phyloP scores from a whole-genome alignment of 1,140 invertebrate species.

The Mactra quadrangularis region DNA sequence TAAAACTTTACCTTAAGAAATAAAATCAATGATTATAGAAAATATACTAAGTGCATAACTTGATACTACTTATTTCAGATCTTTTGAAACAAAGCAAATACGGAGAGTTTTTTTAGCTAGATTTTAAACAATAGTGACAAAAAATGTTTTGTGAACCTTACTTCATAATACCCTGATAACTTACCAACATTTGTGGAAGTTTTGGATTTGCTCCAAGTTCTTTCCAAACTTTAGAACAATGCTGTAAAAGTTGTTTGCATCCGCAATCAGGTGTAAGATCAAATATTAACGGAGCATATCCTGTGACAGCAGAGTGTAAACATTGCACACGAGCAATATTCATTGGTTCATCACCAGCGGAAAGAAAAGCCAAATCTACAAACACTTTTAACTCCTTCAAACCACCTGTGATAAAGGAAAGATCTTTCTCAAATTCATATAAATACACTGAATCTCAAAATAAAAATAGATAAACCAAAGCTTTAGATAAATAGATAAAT shows the following conservation, averaged over 20 bases:
- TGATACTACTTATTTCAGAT: not conserved
- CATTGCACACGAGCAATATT: too few species aligned
- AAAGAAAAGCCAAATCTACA: constrained; percentile 77
- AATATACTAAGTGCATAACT: not conserved
- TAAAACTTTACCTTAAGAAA: too few species aligned
- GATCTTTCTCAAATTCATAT: constrained; percentile 69
- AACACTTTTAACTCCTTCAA: too few species aligned
- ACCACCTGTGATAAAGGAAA: too few species aligned
- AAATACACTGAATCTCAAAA: constrained; percentile 4
- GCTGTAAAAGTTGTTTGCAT: constrained; percentile 63
- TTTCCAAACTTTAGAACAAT: constrained; percentile 74
- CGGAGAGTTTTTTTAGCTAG: too few species aligned
- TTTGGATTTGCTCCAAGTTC: constrained; percentile 69
- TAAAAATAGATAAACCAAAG: not conserved
- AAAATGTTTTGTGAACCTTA: not conserved
- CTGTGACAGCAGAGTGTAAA: too few species aligned
- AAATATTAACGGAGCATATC: too few species aligned
- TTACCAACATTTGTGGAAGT: too few species aligned
- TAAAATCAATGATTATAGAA: too few species aligned
- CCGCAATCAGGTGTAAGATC: not conserved
- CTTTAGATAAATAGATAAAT: not conserved
- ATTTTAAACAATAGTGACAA: not conserved
- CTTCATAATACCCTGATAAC: not conserved
- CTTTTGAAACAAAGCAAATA: not conserved
- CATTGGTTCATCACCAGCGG: too few species aligned